A percentile compares a stretch with the other conserved stretches of the same genome.
Conservation (phyloP, 2,797 vertebrate genomes). For the Notamacropus eugenii region DNA sequence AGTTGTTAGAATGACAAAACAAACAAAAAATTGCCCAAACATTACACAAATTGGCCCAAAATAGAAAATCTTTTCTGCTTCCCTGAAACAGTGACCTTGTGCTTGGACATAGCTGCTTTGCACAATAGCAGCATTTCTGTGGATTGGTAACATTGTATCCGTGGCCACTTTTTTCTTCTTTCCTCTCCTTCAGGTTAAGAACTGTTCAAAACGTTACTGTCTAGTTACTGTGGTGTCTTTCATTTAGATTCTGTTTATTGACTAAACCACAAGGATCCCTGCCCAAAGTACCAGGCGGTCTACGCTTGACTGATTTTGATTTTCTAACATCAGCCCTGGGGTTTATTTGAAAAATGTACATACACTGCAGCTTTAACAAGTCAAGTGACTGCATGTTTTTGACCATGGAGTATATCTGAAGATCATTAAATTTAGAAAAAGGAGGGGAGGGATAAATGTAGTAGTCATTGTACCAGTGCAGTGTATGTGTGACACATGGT, state of each 20-base stretch:
- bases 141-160: conserved; percentile 72
- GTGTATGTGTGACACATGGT: conserved; percentile 93
- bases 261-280: conserved; percentile 87
- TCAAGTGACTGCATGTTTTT: conserved; percentile 85
- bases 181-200: conserved; percentile 75
- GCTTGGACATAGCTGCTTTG: conserved; percentile 60
- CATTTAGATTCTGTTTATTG: conserved; percentile 87
- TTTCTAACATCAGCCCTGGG: conserved; percentile 86
- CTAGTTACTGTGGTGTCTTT: conserved; percentile 86
- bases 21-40: conserved; percentile 26
- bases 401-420: conserved; percentile 84
- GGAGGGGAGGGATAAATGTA: conserved; percentile 81
- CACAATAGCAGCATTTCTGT: conserved; percentile 62
- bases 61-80: conserved; percentile 52
- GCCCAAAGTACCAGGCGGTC: conserved; percentile 85
- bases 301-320: conserved; percentile 86
- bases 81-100: conserved; percentile 71
- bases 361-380: conserved; percentile 86
- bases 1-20: conserved; percentile 15
- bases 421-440: conserved; percentile 84
- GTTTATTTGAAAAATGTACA: conserved; percentile 87
- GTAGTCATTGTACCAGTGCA: conserved; percentile 91
- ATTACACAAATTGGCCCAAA: conserved; percentile 5
- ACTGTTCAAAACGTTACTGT: conserved; percentile 84
- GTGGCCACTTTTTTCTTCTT: conserved; percentile 65